phyloP scores from a whole-genome alignment of 2,797 vertebrate genomes.

The Enteromius anoplus region DNA sequence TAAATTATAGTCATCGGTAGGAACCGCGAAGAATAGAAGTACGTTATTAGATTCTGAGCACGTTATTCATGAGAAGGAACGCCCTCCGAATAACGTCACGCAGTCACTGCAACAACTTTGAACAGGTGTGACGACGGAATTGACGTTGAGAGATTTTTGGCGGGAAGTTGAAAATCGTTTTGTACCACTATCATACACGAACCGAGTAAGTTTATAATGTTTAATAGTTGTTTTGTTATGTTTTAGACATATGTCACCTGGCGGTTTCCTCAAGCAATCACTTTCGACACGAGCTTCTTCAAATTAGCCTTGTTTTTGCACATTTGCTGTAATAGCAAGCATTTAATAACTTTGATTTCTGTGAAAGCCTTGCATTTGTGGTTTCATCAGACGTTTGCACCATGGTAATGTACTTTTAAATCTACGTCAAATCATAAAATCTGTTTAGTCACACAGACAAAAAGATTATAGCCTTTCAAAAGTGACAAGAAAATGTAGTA shows the following conservation, averaged over 20 bases:
- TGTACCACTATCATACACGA: not conserved
- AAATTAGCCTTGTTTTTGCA: not conserved
- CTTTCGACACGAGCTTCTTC: not conserved
- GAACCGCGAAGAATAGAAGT: not conserved
- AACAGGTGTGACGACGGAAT: not conserved
- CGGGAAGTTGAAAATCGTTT: not conserved
- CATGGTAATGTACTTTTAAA: not conserved
- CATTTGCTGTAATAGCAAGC: not conserved
- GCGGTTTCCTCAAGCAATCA: not conserved
- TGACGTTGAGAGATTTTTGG: not conserved
- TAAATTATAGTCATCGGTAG: not conserved
- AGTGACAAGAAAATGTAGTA: too few relatives aligned
- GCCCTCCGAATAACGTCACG: not conserved
- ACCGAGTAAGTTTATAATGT: not conserved
- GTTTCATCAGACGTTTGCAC: not conserved
- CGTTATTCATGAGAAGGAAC: not conserved
- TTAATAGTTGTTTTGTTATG: not conserved
- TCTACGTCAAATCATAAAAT: not conserved
- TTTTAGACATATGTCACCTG: not conserved
- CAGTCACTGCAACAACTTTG: not conserved
- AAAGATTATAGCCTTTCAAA: too few relatives aligned
- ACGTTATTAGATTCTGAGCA: not conserved
- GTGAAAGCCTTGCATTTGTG: not conserved
- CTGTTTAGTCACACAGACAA: not conserved
- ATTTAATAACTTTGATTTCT: not conserved